Conservation (phyloP, 1,140 invertebrate genomes). For the Tenebrio molitor region DNA sequence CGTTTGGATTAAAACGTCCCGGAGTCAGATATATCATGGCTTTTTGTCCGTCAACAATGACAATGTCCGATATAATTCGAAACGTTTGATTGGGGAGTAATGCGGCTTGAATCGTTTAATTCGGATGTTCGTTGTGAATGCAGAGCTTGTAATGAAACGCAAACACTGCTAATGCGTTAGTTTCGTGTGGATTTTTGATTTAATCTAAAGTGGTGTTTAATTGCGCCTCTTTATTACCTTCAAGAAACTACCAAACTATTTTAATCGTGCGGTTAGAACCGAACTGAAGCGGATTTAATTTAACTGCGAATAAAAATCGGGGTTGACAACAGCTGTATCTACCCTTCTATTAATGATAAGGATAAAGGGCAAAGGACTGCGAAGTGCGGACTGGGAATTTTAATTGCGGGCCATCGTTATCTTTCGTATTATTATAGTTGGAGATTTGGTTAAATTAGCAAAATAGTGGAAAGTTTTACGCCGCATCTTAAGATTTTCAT, state of each 20-base stretch:
- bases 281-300: not conserved
- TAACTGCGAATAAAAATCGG: not conserved
- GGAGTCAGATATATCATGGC: constrained; percentile 16
- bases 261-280: not conserved
- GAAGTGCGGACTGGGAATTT: constrained; percentile 27
- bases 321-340: constrained; percentile 18
- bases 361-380: constrained; percentile 1
- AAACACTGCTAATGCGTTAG: not conserved
- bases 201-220: not conserved
- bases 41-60: constrained; percentile 13
- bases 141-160: not conserved
- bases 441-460: constrained; percentile 22
- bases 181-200: not conserved
- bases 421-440: constrained; percentile 11
- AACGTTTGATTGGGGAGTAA: constrained; percentile 19
- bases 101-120: constrained; percentile 6
- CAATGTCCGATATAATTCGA: constrained; percentile 14
- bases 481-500: constrained; percentile 4
- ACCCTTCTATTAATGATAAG: constrained; percentile 15
- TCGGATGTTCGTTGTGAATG: not conserved
- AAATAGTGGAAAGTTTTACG: constrained; percentile 8
- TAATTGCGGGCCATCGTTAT: constrained; percentile 3
- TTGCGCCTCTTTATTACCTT: not conserved
- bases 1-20: constrained; percentile 19
- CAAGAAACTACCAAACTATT: not conserved